A percentile compares a stretch with the other conserved stretches of the same genome.
These are phyloP conservation scores for Speoplatyrhinus poulsoni DNA, from an alignment of 2,113 vertebrate species.

Conservation along the genomic window DNA sequence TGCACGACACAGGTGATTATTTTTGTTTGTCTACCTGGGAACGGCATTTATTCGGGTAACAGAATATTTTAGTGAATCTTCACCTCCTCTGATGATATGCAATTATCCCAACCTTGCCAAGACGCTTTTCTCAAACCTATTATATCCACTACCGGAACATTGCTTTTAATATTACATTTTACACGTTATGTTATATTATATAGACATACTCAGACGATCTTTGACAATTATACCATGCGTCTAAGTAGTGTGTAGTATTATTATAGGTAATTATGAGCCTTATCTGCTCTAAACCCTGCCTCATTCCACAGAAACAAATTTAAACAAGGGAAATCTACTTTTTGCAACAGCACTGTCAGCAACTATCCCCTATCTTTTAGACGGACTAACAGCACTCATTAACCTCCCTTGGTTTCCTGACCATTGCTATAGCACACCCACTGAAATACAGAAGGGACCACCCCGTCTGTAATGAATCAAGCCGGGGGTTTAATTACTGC, in stretches of 20 bases:
- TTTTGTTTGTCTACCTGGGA: not conserved
- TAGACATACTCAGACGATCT: too few species aligned
- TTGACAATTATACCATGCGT: too few species aligned
- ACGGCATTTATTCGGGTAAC: not conserved
- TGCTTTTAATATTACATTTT: too few species aligned
- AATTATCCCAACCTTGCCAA: not conserved
- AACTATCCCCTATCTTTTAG: not conserved
- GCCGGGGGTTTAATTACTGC: slow-evolving; percentile 31
- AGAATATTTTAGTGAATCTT: not conserved
- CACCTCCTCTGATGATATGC: not conserved
- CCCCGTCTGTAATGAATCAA: slow-evolving; percentile 24
- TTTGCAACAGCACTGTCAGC: not conserved
- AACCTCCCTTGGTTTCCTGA: not conserved
- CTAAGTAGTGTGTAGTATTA: too few species aligned
- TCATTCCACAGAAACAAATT: too few species aligned
- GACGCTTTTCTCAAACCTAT: too few species aligned
- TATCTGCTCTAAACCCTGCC: too few species aligned
- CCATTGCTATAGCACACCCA: not conserved
- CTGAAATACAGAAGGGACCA: slow-evolving; percentile 9
- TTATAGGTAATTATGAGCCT: too few species aligned
- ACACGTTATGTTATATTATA: too few species aligned
- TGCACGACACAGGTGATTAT: not conserved
- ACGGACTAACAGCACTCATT: not conserved
- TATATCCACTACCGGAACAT: too few species aligned
- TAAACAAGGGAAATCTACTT: not conserved